A percentile compares a stretch with the other conserved stretches of the same genome.
These are phyloP conservation scores for Odobenus rosmarus DNA, from an alignment of 2,113 vertebrate species.

Conservation along the genomic window DNA sequence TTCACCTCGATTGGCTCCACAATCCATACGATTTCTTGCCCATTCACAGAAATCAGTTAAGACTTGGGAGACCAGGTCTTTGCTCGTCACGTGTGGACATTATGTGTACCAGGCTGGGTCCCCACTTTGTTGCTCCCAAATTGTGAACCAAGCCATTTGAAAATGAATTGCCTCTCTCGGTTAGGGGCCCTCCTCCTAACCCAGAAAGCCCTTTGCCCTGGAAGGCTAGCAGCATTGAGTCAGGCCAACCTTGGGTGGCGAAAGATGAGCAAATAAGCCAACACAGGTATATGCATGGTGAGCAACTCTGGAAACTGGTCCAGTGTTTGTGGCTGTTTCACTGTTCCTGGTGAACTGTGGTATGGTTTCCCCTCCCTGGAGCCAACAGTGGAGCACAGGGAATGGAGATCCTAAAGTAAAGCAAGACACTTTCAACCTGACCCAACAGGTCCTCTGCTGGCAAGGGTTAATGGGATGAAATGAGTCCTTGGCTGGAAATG, in stretches of 20 bases:
- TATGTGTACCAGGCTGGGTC: background rate
- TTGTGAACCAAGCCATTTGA: slow-evolving; percentile 37
- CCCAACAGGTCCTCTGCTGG: background rate
- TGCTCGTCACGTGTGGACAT: background rate
- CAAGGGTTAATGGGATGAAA: background rate
- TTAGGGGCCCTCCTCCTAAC: background rate
- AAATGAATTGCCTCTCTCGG: slow-evolving; percentile 7
- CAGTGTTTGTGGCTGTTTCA: slow-evolving; percentile 52
- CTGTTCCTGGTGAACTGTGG: slow-evolving; percentile 33
- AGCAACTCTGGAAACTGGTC: background rate
- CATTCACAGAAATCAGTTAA: background rate
- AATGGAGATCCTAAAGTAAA: slow-evolving; percentile 62
- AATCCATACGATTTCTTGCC: background rate
- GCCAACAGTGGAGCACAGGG: background rate
- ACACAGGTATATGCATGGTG: slow-evolving; percentile 71
- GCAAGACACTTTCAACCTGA: slow-evolving; percentile 77
- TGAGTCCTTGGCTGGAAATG: background rate
- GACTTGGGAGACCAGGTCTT: slow-evolving; percentile 1
- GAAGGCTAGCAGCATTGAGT: background rate
- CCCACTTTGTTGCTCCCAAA: background rate
- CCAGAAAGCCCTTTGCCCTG: background rate
- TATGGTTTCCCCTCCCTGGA: slow-evolving; percentile 51
- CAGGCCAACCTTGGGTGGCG: background rate
- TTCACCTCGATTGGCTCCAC: background rate
- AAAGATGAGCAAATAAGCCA: slow-evolving; percentile 71